A percentile compares a stretch with the other conserved stretches of the same genome.
These are phyloP conservation scores for Microtus oregoni DNA, from an alignment of 2,113 vertebrate species.

Conservation along the genomic window DNA sequence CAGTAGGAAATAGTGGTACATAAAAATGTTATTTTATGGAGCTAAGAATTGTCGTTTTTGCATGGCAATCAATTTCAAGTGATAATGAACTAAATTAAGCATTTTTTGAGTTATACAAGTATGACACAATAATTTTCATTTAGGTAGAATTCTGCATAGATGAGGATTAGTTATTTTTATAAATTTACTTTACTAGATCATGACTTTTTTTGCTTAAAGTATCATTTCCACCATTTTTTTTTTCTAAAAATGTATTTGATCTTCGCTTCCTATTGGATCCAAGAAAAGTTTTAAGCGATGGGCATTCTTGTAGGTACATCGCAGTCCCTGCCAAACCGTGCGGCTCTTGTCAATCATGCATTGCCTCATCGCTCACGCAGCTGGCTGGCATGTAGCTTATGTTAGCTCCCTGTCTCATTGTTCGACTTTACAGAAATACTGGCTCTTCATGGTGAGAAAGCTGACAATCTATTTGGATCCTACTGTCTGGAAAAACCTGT, in stretches of 20 bases:
- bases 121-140: constrained; percentile 36
- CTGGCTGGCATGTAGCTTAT: background rate
- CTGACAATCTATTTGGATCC: constrained; percentile 86
- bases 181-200: constrained; percentile 19
- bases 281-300: constrained; percentile 21
- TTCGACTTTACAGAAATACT: constrained; percentile 1
- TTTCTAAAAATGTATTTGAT: background rate
- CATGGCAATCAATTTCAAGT: constrained; percentile 40
- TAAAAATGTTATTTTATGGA: constrained; percentile 51
- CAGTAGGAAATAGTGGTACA: background rate
- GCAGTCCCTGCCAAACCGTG: background rate
- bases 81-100: constrained; percentile 49
- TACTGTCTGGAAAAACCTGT: constrained; percentile 82
- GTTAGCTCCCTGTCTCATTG: background rate
- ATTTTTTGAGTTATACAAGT: constrained; percentile 61
- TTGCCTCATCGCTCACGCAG: background rate
- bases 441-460: constrained; percentile 78
- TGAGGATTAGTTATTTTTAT: constrained; percentile 38
- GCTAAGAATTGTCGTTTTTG: constrained; percentile 44
- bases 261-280: constrained; percentile 25
- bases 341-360: background rate
- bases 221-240: background rate
- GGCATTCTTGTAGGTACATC: background rate
- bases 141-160: constrained; percentile 44
- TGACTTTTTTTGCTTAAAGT: background rate